Percentiles rank a stretch among this genome's conserved stretches.
phyloP scores from a whole-genome alignment of 2,797 vertebrate species.

The Antennarius maculatus region DNA sequence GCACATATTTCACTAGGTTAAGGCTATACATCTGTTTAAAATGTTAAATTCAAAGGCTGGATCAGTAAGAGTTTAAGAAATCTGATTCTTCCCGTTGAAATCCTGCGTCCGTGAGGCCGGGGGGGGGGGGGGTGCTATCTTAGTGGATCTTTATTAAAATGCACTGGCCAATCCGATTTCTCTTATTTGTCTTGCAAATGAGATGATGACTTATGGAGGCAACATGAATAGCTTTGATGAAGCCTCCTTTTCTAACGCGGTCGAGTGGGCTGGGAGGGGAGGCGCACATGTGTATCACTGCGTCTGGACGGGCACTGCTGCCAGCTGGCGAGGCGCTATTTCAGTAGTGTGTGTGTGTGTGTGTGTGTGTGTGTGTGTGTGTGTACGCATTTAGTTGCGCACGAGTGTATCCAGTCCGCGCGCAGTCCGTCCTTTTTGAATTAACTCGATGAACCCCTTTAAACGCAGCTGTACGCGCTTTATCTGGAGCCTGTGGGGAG shows the following conservation, averaged over 20 bases:
- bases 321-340: slow-evolving; percentile 71
- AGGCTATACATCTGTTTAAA: background rate
- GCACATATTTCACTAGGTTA: background rate
- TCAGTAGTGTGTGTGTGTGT: slow-evolving; percentile 36
- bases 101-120: slow-evolving; percentile 20
- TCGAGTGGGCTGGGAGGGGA: slow-evolving; percentile 68
- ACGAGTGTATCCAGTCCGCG: slow-evolving; percentile 4
- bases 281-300: slow-evolving; percentile 35
- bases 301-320: slow-evolving; percentile 46
- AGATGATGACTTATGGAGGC: slow-evolving; percentile 76
- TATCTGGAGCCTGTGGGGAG: slow-evolving; percentile 65
- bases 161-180: slow-evolving; percentile 68
- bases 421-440: slow-evolving; percentile 55
- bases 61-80: slow-evolving; percentile 18
- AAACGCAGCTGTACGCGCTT: slow-evolving; percentile 75
- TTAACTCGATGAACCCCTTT: slow-evolving; percentile 66
- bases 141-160: slow-evolving; percentile 65
- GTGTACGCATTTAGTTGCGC: slow-evolving; percentile 10
- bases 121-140: slow-evolving; percentile 25
- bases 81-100: slow-evolving; percentile 5
- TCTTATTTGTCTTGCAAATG: slow-evolving; percentile 80
- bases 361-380: background rate
- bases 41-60: slow-evolving; percentile 8
- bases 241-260: slow-evolving; percentile 73
- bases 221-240: slow-evolving; percentile 78